Percentiles rank a stretch among this genome's conserved stretches.
Evolutionary conservation across 2,113 vertebrate genomes (phyloP).

Genomic region (Pelecanoides urinatrix): DNA sequence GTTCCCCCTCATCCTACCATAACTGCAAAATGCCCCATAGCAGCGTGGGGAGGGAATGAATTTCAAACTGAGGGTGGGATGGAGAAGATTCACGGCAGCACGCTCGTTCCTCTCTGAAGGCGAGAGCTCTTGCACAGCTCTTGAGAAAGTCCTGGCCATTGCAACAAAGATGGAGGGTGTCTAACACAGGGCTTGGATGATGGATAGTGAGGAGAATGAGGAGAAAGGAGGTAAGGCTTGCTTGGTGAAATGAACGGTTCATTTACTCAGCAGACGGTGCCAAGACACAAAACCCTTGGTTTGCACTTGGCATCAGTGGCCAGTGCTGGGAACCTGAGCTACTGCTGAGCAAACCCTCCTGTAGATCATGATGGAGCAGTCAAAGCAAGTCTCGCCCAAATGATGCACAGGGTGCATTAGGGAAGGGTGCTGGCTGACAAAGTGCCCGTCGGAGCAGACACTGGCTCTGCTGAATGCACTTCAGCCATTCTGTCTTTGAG

Average conservation of each 20-base stretch:
- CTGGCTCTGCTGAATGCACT: accelerated
- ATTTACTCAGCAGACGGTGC: neutral
- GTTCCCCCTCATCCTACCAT: neutral
- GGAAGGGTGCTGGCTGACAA: neutral
- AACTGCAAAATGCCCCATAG: neutral
- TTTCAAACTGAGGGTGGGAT: neutral
- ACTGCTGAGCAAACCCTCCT: neutral
- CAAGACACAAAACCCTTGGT: neutral
- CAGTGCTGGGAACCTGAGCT: neutral
- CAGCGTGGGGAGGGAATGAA: neutral
- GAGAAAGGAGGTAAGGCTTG: neutral
- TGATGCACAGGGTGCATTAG: accelerated
- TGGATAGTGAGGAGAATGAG: neutral
- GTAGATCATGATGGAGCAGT: neutral
- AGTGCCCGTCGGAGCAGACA: neutral
- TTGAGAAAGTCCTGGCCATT: neutral
- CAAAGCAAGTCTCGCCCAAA: neutral
- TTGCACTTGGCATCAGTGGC: accelerated
- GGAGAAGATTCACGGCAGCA: neutral
- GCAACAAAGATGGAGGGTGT: neutral
- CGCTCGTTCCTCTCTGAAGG: accelerated
- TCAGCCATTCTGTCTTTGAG: neutral
- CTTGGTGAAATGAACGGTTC: neutral
- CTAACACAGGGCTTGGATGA: neutral
- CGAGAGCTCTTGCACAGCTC: neutral